These are phyloP conservation scores for Anorthoa munda DNA, from an alignment of 2,888 invertebrate genomes.

Conservation along the genomic window DNA sequence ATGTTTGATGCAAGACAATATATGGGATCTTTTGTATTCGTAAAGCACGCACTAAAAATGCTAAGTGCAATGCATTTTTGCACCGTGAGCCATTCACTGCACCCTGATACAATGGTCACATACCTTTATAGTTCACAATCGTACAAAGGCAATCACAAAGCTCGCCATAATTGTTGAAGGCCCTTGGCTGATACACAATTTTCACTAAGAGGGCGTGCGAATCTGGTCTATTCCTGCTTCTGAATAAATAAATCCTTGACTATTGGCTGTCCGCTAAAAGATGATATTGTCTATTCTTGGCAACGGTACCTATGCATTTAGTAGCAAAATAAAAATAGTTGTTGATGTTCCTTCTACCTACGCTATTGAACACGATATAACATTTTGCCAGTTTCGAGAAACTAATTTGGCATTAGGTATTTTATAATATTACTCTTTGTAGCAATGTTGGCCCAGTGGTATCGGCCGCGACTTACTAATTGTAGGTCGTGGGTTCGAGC, in stretches of 20 bases:
- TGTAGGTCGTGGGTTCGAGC: too few species aligned
- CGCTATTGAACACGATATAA: too few species aligned
- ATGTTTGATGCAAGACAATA: neutral
- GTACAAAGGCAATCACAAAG: constrained; percentile 3
- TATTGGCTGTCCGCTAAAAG: too few species aligned
- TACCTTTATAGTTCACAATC: constrained; percentile 31
- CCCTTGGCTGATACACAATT: constrained; percentile 5
- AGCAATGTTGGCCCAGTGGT: too few species aligned
- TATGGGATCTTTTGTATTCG: neutral
- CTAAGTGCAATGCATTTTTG: constrained; percentile 12
- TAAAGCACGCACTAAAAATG: neutral
- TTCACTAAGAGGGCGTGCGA: neutral
- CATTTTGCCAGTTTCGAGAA: too few species aligned
- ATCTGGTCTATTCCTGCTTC: neutral
- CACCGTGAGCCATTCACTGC: constrained; percentile 28
- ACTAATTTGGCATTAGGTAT: too few species aligned
- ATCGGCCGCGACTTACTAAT: too few species aligned
- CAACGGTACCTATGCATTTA: too few species aligned
- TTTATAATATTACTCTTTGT: too few species aligned
- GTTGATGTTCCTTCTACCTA: too few species aligned
- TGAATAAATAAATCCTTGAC: neutral
- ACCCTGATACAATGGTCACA: constrained; percentile 34
- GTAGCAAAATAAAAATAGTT: too few species aligned
- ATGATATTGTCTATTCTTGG: too few species aligned
- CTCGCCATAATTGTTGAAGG: constrained; percentile 15